Evolutionary conservation across 2,888 invertebrate species (phyloP), one percentile per base, ranked within the genome.

Genomic region (Oligia latruncula): DNA sequence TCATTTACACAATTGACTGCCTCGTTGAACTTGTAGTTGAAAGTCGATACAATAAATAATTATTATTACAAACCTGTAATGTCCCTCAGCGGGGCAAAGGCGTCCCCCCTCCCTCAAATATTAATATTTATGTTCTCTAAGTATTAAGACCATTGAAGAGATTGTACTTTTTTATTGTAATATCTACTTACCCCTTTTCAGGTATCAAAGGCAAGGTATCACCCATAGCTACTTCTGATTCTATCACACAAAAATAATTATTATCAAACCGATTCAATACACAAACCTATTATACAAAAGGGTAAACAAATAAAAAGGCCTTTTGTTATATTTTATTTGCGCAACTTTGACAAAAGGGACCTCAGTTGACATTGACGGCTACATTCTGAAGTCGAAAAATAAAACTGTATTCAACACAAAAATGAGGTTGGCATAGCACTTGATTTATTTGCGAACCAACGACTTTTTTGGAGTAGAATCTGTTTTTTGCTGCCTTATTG

Each of bases 171-270:
- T 55, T 43, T 70, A 29, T 43, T 70, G 40, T 40, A 40, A 17
- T 43, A 60, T 43, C 4, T 66, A 75, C 89, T 88, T 62, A 92
- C 92, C 82, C 81, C 68, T 91, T 91, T 23, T 79, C 84, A 9
- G 92, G 92, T 80, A 92, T 88, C 73, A 92, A 80, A 5, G 92
- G 92, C 49, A 92, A 85, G 72, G 89, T 89, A 49, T 91, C 90
- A 46, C 84, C 87, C 91, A 91, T 90, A n/a, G 29, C n/a, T 60
- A 9, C 58, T 43, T 78, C 23, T 43, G 62, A 6, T 71, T 49
- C 20, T 35, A 58, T 43, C 72, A 49, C 71, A 67, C 74, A 74
- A 77, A 71, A 78, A 76, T 55, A 67, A 43, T 40, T 67, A 73
- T 67, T 77, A 81, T 74, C 62, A 78, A 85, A 81, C 43, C 68